phyloP scores from a whole-genome alignment of 2,888 invertebrate species.

The Podotricha telesiphe region DNA sequence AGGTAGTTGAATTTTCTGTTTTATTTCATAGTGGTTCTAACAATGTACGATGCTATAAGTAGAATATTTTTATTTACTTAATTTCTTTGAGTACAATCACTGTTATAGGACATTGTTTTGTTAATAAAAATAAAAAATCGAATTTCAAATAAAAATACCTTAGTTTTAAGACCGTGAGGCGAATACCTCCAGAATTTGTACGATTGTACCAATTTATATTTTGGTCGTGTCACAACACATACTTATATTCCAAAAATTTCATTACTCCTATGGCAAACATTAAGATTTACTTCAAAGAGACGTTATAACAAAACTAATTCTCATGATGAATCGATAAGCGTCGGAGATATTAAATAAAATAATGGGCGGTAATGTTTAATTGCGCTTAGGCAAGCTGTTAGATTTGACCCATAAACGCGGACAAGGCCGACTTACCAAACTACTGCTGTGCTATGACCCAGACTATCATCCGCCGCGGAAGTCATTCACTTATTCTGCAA shows the following conservation, averaged over 20 bases:
- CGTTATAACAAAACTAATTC: conserved; percentile 40
- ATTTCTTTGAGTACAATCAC: not conserved
- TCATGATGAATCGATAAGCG: conserved; percentile 61
- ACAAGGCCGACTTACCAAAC: conserved; percentile 72
- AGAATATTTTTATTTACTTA: not conserved
- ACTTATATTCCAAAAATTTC: not conserved
- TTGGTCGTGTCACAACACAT: not conserved
- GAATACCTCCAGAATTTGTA: not conserved
- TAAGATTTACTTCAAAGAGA: conserved; percentile 1
- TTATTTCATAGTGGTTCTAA: no score
- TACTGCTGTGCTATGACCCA: conserved; percentile 41
- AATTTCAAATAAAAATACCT: not conserved
- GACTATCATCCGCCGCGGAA: conserved; percentile 38
- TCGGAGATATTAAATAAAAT: conserved; percentile 68
- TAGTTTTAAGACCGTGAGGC: not conserved
- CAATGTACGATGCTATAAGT: no score
- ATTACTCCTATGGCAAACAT: not conserved
- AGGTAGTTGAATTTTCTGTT: no score
- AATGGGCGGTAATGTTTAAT: conserved; percentile 72
- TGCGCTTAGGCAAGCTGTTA: conserved; percentile 68
- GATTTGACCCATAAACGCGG: conserved; percentile 65
- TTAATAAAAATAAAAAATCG: no score
- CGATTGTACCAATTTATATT: not conserved
- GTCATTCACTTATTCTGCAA: conserved; percentile 14
- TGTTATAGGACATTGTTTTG: not conserved